phyloP scores from a whole-genome alignment of 2,797 vertebrate genomes.

The Notoglanidium macrostoma region DNA sequence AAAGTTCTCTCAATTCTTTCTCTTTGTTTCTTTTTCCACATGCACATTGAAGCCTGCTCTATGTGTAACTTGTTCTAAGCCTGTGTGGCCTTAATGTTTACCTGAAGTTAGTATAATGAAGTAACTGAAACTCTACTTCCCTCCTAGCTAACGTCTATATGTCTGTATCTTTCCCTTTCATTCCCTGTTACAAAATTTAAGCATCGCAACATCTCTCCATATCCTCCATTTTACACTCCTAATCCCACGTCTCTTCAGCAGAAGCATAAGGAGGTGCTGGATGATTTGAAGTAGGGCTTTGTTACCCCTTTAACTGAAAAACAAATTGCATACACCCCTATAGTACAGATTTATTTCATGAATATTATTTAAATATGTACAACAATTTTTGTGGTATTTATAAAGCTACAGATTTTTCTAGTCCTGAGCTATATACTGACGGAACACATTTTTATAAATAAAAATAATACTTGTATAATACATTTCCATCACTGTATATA shows the following conservation, averaged over 20 bases:
- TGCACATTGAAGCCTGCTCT: constrained; percentile 13
- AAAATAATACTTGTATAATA: neutral
- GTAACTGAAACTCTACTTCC: constrained; percentile 6
- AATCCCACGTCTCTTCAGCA: neutral
- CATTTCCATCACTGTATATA: neutral
- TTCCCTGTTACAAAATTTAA: constrained; percentile 4
- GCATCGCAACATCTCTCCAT: no score
- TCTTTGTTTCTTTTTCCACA: constrained; percentile 41
- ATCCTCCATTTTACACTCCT: neutral
- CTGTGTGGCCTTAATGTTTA: neutral
- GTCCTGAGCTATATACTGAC: neutral
- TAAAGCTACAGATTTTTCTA: neutral
- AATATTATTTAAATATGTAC: neutral
- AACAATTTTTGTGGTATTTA: neutral
- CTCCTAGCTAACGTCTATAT: constrained; percentile 5
- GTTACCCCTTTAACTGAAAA: neutral
- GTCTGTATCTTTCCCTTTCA: neutral
- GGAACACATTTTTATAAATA: no score
- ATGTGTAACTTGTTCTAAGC: neutral
- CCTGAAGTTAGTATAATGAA: constrained; percentile 7
- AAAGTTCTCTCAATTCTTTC: constrained; percentile 62
- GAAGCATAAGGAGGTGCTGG: neutral
- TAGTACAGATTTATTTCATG: neutral
- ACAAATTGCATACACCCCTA: neutral
- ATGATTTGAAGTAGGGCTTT: neutral